Evolutionary conservation across 2,888 invertebrate species (phyloP).

Genomic region (Oxycera nigricornis): DNA sequence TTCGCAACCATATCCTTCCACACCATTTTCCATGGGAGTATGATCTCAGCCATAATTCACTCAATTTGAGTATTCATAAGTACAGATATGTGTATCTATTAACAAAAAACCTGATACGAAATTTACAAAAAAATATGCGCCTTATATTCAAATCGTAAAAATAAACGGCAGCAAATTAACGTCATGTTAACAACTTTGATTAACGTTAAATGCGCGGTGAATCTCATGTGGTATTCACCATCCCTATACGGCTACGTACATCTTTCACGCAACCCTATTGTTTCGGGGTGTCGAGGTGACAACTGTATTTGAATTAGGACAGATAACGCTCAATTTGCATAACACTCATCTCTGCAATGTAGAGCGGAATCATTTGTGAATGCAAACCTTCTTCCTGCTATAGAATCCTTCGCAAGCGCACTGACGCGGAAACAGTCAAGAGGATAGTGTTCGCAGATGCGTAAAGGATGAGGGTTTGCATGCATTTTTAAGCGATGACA

Average conservation of each 20-base stretch:
- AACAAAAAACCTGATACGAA: background rate
- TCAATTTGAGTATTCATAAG: constrained; percentile 8
- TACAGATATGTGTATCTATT: constrained; percentile 9
- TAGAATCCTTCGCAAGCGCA: background rate
- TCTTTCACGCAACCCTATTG: constrained; percentile 7
- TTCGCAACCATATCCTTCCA: constrained; percentile 19
- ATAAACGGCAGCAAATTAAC: constrained; percentile 12
- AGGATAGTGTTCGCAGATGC: constrained; percentile 16
- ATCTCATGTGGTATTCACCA: background rate
- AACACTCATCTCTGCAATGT: constrained; percentile 4
- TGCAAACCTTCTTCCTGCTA: background rate
- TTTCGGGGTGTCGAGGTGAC: constrained; percentile 29
- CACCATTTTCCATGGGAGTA: background rate
- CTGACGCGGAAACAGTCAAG: constrained; percentile 39
- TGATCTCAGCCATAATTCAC: background rate
- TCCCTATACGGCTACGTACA: background rate
- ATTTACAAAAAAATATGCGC: background rate
- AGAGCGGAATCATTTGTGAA: background rate
- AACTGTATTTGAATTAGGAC: constrained; percentile 18
- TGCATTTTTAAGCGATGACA: no score
- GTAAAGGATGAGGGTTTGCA: constrained; percentile 21
- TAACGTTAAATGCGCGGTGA: constrained; percentile 21
- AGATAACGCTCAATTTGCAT: constrained; percentile 39
- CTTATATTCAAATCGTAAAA: background rate
- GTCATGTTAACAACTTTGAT: constrained; percentile 30